Evolutionary conservation across 37 sponge, comb jelly and placozoan species (phyloP), one percentile per base, ranked within the genome.

Genomic region (Halichondria panicea): DNA sequence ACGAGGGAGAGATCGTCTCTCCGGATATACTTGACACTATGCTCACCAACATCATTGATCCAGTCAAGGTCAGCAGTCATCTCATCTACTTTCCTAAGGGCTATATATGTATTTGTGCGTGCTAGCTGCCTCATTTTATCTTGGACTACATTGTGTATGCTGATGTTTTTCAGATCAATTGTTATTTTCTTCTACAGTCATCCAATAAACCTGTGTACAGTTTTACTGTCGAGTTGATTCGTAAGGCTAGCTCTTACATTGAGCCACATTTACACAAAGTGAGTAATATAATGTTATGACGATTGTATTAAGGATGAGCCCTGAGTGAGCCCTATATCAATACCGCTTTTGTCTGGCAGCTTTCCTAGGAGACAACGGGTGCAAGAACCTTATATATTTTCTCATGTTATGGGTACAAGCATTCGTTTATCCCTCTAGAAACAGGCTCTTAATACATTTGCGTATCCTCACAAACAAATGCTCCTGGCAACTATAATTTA

Each of bases 241-340:
- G 70, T 63, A 88, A 78, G 63, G 69, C 86, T 48, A 78, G 87
- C 36, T 43, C 83, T 24, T 71, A 82, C 55, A 39, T 95, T 57
- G 96, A 95, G 43, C 96, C 96, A 0, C 88, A 88, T 55, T 79
- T 95, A 68, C 89, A 88, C 41, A 68, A 70, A 57, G 92, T 91
- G 54, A 48, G 76, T 0, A n/a, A n/a, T n/a, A n/a, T n/a, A n/a
- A n/a, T n/a, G n/a, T n/a, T n/a, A n/a, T n/a, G n/a, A n/a, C n/a
- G n/a, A n/a, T n/a, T n/a, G n/a, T n/a, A n/a, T n/a, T n/a, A n/a
- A n/a, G n/a, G n/a, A n/a, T n/a, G n/a, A n/a, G n/a, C n/a, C n/a
- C n/a, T n/a, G n/a, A n/a, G n/a, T n/a, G n/a, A n/a, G n/a, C n/a
- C n/a, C n/a, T n/a, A n/a, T n/a, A n/a, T n/a, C n/a, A n/a, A n/a